Evolutionary conservation across 1,140 invertebrate genomes (phyloP), one percentile per base, ranked within the genome.

Genomic region (Dysdera silvatica): DNA sequence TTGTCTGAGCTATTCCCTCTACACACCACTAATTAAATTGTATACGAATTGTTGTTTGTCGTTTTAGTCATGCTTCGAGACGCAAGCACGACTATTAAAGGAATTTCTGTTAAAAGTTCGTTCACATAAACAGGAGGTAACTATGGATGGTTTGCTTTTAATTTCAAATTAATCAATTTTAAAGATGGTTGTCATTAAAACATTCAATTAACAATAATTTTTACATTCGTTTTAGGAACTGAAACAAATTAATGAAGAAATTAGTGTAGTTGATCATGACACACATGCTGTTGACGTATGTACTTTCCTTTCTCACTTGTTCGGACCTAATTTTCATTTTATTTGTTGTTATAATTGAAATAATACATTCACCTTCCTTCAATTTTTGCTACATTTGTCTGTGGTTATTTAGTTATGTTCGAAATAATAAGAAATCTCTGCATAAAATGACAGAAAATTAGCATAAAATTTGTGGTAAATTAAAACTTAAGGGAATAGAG

Each of bases 81-180:
- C 86, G 20, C 88, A 93, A 74, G 87, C 87, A 71, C 81, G 85
- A 63, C 74, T 95, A 14, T 74, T 95, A 6, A 83, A 89, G 73
- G 89, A 93, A 71, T 95, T 96, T 74, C 77, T 95, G 4, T 82
- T 84, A 53, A 84, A 89, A 74, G 77, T 95, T 43, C 72, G 85
- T 55, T 79, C 84, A 40, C 83, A 87, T 63, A 90, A 91, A 70
- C 81, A 86, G 70, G 83, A 88, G 52, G 86, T 68, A 67, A 56
- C 43, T 52, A 23, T 20, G 23, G 23, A 40, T 37, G 26, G 14
- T 40, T 24, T 55, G 16, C n/a, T 2, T 40, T 37, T 35, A 45
- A n/a, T 7, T 1, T 23, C 5, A 43, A 7, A 20, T 43, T 10
- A 10, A 37, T 37, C n/a, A 7, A 37, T 37, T 51, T 51, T 52